These are phyloP conservation scores for Peromyscus melanophrys DNA, from an alignment of 2,797 vertebrate species.

Conservation along the genomic window DNA sequence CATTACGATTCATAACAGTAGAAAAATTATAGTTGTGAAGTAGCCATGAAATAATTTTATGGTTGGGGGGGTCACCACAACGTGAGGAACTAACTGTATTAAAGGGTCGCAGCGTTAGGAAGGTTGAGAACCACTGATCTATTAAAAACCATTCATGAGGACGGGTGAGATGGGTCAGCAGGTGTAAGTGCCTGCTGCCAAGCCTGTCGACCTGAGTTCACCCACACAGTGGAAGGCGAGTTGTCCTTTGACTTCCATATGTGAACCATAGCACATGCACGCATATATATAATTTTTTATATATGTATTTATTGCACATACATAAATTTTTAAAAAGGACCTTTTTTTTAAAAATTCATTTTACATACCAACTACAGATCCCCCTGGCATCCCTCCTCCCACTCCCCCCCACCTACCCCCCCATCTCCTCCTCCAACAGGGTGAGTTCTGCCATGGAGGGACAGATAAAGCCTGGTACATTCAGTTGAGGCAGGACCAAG, in stretches of 20 bases:
- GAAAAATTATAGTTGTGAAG: background rate
- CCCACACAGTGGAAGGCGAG: no score
- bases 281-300: background rate
- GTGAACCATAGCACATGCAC: background rate
- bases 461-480: no score
- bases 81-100: background rate
- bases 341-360: no score
- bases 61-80: background rate
- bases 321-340: no score
- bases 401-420: no score
- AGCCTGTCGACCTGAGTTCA: background rate
- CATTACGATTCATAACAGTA: background rate
- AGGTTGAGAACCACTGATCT: background rate
- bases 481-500: no score
- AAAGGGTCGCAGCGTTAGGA: background rate
- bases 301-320: background rate
- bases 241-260: background rate
- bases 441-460: no score
- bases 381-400: no score
- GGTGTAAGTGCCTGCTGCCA: background rate
- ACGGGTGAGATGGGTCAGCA: background rate
- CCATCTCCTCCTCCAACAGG: no score
- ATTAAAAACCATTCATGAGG: background rate
- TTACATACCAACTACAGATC: no score
- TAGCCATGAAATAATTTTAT: background rate